These are phyloP conservation scores for Austrofundulus limnaeus DNA, from an alignment of 2,113 vertebrate species.

Conservation along the genomic window DNA sequence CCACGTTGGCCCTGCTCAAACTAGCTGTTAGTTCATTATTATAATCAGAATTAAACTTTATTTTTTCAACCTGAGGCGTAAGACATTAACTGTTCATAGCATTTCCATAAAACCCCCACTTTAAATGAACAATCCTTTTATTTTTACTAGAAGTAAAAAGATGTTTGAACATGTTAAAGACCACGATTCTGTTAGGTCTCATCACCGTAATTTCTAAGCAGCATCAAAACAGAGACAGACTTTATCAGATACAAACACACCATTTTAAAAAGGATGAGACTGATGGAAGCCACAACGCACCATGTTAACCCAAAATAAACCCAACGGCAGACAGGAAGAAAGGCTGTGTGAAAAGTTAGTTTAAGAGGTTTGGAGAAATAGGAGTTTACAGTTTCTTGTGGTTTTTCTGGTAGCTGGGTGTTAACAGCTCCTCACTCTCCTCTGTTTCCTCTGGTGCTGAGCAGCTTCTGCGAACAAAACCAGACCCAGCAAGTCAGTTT, in stretches of 20 bases:
- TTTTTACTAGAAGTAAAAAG: too few relatives aligned
- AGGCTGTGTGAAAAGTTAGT: background rate
- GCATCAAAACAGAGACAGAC: background rate
- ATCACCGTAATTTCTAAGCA: background rate
- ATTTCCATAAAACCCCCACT: too few relatives aligned
- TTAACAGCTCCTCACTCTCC: slow-evolving; percentile 69
- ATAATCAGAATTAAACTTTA: too few relatives aligned
- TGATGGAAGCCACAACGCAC: slow-evolving; percentile 27
- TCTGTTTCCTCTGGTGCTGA: slow-evolving; percentile 80
- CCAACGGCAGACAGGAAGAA: slow-evolving; percentile 1
- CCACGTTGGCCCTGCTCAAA: too few relatives aligned
- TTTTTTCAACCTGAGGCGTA: too few relatives aligned
- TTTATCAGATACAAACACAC: slow-evolving; percentile 14
- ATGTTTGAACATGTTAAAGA: too few relatives aligned
- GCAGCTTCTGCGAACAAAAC: slow-evolving; percentile 75
- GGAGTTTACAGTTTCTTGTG: slow-evolving; percentile 81
- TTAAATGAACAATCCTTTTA: too few relatives aligned
- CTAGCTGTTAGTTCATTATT: too few relatives aligned
- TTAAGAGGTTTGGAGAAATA: slow-evolving; percentile 15
- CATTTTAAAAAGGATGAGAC: slow-evolving; percentile 27
- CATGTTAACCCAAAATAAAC: background rate
- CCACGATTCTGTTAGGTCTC: too few relatives aligned
- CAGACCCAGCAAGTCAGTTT: background rate
- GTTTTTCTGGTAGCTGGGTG: slow-evolving; percentile 77
- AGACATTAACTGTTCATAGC: too few relatives aligned